Percentiles rank a stretch among this genome's conserved stretches.
These are phyloP conservation scores for Acromyrmex charruanus DNA, from an alignment of 1,140 invertebrate genomes.

Conservation along the genomic window DNA sequence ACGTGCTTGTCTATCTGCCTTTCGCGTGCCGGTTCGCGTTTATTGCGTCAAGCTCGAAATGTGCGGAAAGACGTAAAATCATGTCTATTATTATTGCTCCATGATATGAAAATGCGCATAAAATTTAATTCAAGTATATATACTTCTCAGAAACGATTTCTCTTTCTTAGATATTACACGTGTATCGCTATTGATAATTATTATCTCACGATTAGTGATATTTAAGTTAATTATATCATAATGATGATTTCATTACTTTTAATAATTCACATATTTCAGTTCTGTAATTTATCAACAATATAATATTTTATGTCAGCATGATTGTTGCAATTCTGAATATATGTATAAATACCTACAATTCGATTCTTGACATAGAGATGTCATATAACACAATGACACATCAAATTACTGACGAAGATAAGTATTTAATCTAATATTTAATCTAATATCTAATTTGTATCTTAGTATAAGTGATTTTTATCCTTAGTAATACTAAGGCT, in stretches of 20 bases:
- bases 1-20: constrained; percentile 47
- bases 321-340: not conserved
- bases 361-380: not conserved
- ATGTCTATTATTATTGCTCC: not conserved
- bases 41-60: constrained; percentile 17
- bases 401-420: not conserved
- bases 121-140: not conserved
- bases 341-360: not conserved
- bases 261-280: constrained; percentile 6
- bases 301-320: not conserved
- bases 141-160: not conserved
- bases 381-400: constrained; percentile 1
- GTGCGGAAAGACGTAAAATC: constrained; percentile 19
- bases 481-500: constrained; percentile 61
- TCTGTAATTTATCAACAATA: not conserved
- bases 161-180: not conserved
- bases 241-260: constrained; percentile 1
- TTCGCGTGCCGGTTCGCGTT: constrained; percentile 4
- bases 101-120: not conserved
- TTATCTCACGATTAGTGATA: not conserved
- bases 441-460: constrained; percentile 68
- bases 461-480: constrained; percentile 72
- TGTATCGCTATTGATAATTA: not conserved
- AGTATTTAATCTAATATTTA: constrained; percentile 48
- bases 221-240: constrained; percentile 13